Base-by-base conservation (phyloP, 1,140 invertebrate genomes). In the Adelges cooleyi region DNA sequence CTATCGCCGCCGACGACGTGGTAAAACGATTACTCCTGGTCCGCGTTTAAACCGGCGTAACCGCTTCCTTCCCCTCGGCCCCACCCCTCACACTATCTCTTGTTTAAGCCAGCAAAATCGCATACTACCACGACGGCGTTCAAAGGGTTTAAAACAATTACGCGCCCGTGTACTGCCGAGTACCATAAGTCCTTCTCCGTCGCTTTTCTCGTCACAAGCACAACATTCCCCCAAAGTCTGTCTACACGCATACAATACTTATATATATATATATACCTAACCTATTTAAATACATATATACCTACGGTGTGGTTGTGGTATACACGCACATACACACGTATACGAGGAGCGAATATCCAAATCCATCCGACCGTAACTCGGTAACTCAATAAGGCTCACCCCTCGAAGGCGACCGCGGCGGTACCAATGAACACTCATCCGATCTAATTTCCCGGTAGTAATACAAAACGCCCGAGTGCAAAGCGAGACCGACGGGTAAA, bases 361-460 rank as follows among this genome's bases (percentile, higher is more conserved):
- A 33, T 18, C 23, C 54, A 59, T n/a, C 40, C 54, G 54, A 59
- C 54, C 54, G 18, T 59, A 59, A 59, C 40, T 29, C 10, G 54
- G 54, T 59, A 59, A 59, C 54, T 59, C 54, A 46, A 59, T 59
- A 59, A 59, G 54, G 54, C 42, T 59, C 54, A 46, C 54, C 54
- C n/a, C 54, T 59, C 54, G 29, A 33, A 5, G 29, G 29, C 29
- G 29, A 33, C 11, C 5, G 29, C 29, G 29, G 29, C 29, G 54
- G 42, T 25, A 46, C 42, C 40, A 13, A 59, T 18, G 54, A 46
- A 46, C 54, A 59, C 54, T 38, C 54, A 46, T 59, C 54, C 25
- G 40, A 59, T 59, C 54, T 59, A 46, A 59, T 59, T 59, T 59
- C 54, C 54, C 29, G 54, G 38, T 59, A 59, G 44, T 29, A 59